Evolutionary conservation across 2,797 vertebrate species (phyloP), one percentile per base, ranked within the genome.

Genomic region (Phaenicophaeus curvirostris): DNA sequence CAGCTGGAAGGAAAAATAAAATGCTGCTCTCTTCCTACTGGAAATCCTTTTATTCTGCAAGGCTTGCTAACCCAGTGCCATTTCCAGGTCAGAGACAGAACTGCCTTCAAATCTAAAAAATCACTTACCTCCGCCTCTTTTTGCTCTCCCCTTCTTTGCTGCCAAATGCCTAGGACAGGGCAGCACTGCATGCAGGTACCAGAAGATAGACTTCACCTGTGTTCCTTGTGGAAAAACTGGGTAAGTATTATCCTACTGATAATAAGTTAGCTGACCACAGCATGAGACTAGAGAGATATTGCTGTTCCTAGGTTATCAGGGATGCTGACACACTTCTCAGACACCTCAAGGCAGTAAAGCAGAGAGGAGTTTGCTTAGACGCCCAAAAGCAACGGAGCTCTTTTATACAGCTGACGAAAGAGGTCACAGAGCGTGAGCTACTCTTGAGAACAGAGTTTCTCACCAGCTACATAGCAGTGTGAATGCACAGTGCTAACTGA

Each of bases 51-150:
- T 48, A 62, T 50, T 89, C 51, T 68, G 35, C 16, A 78, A 51
- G 42, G 42, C 51, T 75, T 39, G 24, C 18, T 76, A 69, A 20
- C 30, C 37, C 28, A 75, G 12, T 48, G 35, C 12, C 63, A 85
- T 62, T 93, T 90, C 90, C 81, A 75, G 73, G 69, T 88, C 80
- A 95, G 39, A 18, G 46, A 86, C 30, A 66, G 51, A 91, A 87
- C 24, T 51, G 57, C 23, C 68, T 24, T 61, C 1, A 2, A 88
- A 20, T 31, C 67, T 76, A 42, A 78, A 78, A 87, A 27, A 46
- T 16, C 10, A 1, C 16, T 33, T 65, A 50, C 3, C 5, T 59
- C 50, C 35, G 33, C 15, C 31, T 21, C 4, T 85, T 89, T 77
- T 35, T 66, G 37, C 24, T 68, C 19, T 50, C 8, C 33, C 8